Base-by-base conservation (phyloP, 2,113 vertebrate species). In the Burhinus oedicnemus region DNA sequence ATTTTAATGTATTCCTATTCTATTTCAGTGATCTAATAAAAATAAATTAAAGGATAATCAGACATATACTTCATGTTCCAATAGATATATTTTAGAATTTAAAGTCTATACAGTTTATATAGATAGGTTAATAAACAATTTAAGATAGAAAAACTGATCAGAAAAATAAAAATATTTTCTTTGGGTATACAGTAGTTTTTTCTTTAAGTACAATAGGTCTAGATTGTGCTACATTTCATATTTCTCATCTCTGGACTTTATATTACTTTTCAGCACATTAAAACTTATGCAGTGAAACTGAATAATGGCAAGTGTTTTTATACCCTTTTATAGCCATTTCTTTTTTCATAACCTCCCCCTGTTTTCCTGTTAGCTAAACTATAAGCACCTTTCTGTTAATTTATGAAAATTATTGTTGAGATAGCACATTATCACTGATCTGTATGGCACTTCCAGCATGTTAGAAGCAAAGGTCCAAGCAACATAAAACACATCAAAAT, bases 401-500 rank as follows among this genome's bases (percentile, higher is more conserved):
- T 99, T 99, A 99, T 99, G 99, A 99, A 99, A 99, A 99, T 99
- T 98, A 98, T 99, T 99, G 99, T 99, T 98, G 99, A 99, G 98
- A 98, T 99, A 99, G 99, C 99, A 99, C 98, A 99, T 98, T 98
- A 99, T 98, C 97, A 94, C 98, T 99, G 99, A 99, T 99, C 99
- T 99, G 99, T 98, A 98, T 98, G 98, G 98, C 98, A 98, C 97
- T 98, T 98, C 97, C 97, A 98, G 97, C 98, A 98, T 99, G 99
- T 99, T 99, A 98, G 98, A 99, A 98, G 98, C 98, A 98, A 98
- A 98, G 98, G 98, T 99, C 98, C 98, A 98, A 98, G 98, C 99
- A 99, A 99, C 99, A 99, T 99, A 99, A 98, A 99, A 99, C 99
- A 98, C 98, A 99, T 99, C 98, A 99, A 99, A 99, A 99, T 99